Percentiles rank a stretch among this genome's conserved stretches.
These are phyloP conservation scores for human (Homo sapiens) DNA, from an alignment of 2,113 vertebrate species.

Conservation along the genomic window GRCh38 chr1:102607501-102608000, in stretches of 20 bases:
- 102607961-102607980: not conserved
- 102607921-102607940: not conserved
- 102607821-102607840: not conserved
- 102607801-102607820: not conserved
- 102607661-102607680: not conserved
- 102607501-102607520: not conserved
- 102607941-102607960: not conserved
- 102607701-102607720: not conserved
- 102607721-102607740: not conserved
- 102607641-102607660: not conserved
- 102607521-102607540: not conserved
- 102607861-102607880: not conserved
- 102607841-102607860: not conserved
- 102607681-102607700: not conserved
- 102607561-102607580: not conserved
- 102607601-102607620: not conserved
- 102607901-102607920: not conserved
- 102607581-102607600: not conserved
- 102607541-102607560: not conserved
- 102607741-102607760: not conserved
- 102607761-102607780: not conserved
- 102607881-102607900: not conserved
- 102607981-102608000: not conserved
- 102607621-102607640: not conserved
- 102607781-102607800: not conserved